phyloP scores from a whole-genome alignment of 2,797 vertebrate species.

The Stomatorhinus walkeri region DNA sequence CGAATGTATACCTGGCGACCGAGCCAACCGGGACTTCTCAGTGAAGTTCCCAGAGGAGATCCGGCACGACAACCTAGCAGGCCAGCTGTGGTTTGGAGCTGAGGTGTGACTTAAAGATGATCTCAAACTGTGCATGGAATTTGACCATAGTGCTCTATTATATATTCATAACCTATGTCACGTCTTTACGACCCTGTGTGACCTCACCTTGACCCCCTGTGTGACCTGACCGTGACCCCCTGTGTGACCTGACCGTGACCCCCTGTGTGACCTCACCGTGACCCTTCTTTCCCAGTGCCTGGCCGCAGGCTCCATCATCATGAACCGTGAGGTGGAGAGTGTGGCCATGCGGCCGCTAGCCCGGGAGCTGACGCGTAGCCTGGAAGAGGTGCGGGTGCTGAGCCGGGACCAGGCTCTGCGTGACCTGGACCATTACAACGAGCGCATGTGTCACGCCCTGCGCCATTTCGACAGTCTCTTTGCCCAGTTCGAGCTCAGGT shows the following conservation, averaged over 20 bases:
- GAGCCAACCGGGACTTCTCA: constrained; percentile 89
- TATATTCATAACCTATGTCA: no score
- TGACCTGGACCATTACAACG: constrained; percentile 86
- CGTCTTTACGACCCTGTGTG: neutral
- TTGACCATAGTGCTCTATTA: neutral
- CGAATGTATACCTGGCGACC: constrained; percentile 86
- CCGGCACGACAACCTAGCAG: constrained; percentile 93
- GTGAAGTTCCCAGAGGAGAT: constrained; percentile 98
- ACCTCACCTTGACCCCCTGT: neutral
- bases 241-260: neutral
- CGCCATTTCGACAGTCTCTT: constrained; percentile 89
- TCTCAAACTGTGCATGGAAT: neutral
- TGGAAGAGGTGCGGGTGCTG: constrained; percentile 87
- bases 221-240: neutral
- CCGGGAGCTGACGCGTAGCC: constrained; percentile 86
- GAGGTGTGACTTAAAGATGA: constrained; percentile 63
- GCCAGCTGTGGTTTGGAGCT: constrained; percentile 96
- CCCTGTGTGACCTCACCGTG: neutral
- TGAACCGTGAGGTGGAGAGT: constrained; percentile 97
- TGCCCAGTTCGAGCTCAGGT: constrained; percentile 97
- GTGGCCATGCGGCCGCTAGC: constrained; percentile 95
- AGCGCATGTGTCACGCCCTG: constrained; percentile 83
- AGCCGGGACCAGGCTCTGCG: constrained; percentile 91
- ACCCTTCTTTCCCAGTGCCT: constrained; percentile 67
- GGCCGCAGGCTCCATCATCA: constrained; percentile 96